Percentiles rank a stretch among this genome's conserved stretches.
Evolutionary conservation across 2,797 vertebrate genomes (phyloP).

Genomic region (Coregonus sp.): DNA sequence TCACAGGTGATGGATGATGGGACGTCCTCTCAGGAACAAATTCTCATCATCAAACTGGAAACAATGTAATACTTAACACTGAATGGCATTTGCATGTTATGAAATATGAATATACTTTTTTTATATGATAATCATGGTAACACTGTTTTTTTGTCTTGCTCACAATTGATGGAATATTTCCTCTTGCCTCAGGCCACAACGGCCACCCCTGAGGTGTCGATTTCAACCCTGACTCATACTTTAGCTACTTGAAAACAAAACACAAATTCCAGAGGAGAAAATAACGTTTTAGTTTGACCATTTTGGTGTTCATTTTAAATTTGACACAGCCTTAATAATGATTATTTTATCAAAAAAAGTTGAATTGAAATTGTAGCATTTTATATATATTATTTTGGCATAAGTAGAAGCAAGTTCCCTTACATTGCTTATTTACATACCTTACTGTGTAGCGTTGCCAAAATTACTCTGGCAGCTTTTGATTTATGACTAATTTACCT

Average conservation of each 20-base stretch:
- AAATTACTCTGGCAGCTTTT: too few species aligned
- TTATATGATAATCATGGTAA: constrained; percentile 30
- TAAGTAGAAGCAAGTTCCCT: too few species aligned
- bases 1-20: constrained; percentile 8
- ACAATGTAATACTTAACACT: constrained; percentile 9
- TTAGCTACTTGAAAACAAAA: background rate
- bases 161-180: constrained; percentile 28
- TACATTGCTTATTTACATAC: too few species aligned
- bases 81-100: constrained; percentile 20
- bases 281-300: too few species aligned
- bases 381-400: too few species aligned
- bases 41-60: constrained; percentile 11
- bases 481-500: too few species aligned
- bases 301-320: too few species aligned
- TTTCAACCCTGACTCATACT: background rate
- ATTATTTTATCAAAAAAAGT: too few species aligned
- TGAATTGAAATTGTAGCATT: too few species aligned
- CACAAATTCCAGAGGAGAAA: too few species aligned
- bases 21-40: constrained; percentile 16
- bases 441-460: too few species aligned
- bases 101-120: constrained; percentile 31
- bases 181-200: constrained; percentile 16
- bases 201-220: constrained; percentile 5
- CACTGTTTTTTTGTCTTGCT: constrained; percentile 7
- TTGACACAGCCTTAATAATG: too few species aligned